A percentile compares a stretch with the other conserved stretches of the same genome.
phyloP scores from a whole-genome alignment of 2,797 vertebrate genomes.

The Mastacembelus armatus region DNA sequence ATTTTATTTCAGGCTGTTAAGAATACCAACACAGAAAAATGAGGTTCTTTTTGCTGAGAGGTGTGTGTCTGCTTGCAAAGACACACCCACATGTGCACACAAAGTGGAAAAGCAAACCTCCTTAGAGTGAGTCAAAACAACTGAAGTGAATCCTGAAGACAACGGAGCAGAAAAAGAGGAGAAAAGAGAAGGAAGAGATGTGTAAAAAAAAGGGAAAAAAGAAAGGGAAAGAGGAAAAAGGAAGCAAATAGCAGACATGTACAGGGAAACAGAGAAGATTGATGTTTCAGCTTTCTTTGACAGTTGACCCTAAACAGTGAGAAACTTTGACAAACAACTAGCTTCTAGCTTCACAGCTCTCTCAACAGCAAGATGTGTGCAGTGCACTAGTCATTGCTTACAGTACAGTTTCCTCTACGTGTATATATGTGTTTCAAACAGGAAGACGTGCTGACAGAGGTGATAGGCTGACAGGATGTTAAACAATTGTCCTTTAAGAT shows the following conservation, averaged over 20 bases:
- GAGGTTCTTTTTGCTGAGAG: too few species aligned
- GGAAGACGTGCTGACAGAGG: slow-evolving; percentile 12
- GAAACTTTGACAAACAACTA: slow-evolving; percentile 28
- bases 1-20: slow-evolving; percentile 35
- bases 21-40: slow-evolving; percentile 27
- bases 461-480: slow-evolving; percentile 28
- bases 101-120: slow-evolving; percentile 5
- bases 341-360: slow-evolving; percentile 29
- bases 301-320: slow-evolving; percentile 6
- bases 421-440: slow-evolving; percentile 20
- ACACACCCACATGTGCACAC: slow-evolving; percentile 8
- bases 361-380: slow-evolving; percentile 6
- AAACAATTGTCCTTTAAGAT: slow-evolving; percentile 42
- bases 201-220: not conserved
- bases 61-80: not conserved
- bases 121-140: slow-evolving; percentile 14
- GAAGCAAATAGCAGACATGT: slow-evolving; percentile 12
- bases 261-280: slow-evolving; percentile 1
- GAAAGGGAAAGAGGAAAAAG: not conserved
- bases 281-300: slow-evolving; percentile 36
- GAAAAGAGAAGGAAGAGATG: not conserved
- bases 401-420: not conserved
- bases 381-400: not conserved
- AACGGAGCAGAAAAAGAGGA: not conserved
- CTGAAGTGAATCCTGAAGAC: slow-evolving; percentile 26